phyloP scores from a whole-genome alignment of 2,113 vertebrate genomes.

The Epinephelus fuscoguttatus region DNA sequence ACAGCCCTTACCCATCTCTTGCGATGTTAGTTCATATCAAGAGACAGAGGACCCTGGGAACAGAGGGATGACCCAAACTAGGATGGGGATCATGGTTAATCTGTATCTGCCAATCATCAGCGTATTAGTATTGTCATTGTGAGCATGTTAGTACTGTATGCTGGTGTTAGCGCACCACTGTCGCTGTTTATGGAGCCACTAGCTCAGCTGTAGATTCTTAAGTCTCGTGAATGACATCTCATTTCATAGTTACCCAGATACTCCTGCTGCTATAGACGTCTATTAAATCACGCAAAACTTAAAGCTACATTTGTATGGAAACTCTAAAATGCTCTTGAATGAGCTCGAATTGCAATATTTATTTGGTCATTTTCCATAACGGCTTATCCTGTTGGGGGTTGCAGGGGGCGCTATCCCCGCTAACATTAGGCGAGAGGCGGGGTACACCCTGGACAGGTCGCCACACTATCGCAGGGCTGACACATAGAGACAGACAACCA shows the following conservation, averaged over 20 bases:
- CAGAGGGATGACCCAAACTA: no score
- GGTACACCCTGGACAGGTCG: no score
- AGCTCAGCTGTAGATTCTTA: neutral
- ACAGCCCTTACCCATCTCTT: no score
- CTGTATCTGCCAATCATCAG: neutral
- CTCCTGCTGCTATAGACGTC: neutral
- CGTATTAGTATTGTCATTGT: neutral
- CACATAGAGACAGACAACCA: no score
- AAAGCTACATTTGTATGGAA: neutral
- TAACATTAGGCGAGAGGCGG: no score
- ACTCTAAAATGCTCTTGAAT: neutral
- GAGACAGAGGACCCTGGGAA: no score
- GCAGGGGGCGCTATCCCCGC: no score
- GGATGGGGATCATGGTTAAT: neutral
- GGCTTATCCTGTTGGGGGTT: no score
- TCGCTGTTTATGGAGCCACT: neutral
- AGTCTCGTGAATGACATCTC: neutral
- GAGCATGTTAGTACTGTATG: neutral
- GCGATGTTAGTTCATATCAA: no score
- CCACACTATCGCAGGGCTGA: no score
- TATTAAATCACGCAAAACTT: neutral
- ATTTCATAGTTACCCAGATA: neutral
- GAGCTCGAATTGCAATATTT: neutral
- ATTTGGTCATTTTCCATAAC: no score
- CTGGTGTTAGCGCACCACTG: neutral